Evolutionary conservation across 2,888 invertebrate species (phyloP), one percentile per base, ranked within the genome.

Genomic region (Muscina levida): DNA sequence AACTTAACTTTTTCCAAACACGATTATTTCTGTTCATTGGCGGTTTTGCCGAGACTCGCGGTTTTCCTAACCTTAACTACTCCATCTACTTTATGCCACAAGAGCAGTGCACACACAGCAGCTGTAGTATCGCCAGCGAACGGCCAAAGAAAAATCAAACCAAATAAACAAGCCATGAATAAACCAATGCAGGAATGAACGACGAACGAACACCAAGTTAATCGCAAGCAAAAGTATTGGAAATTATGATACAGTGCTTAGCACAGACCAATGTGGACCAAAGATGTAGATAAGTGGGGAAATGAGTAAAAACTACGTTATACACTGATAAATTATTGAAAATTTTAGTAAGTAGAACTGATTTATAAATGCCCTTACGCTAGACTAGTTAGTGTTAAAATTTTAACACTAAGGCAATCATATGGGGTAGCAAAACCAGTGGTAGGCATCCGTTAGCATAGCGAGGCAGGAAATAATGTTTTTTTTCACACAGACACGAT

Each of bases 11-110:
- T 39, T 59, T 39, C 13, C 39, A 15, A n/a, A 31, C 31, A 31
- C 31, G 31, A 31, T 31, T 31, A 31, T 31, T 31, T 31, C 31
- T 62, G 57, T 8, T 24, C 4, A 17, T 57, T 26, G 13, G 8
- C 42, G 59, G 24, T 51, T 66, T 75, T 72, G 31, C 67, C 1
- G 37, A 22, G 15, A 71, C 4, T 31, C 72, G 73, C 76, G 80
- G 80, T 72, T 80, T 77, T 80, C 80, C 80, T 76, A 77, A 80
- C 80, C 80, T 76, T 80, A 76, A 76, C 72, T 72, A 56, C n/a
- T n/a, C n/a, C n/a, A n/a, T n/a, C 73, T 46, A n/a, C 46, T 46
- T 17, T 39, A 10, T 31, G 13, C 11, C 39, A 46, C 17, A 39
- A 39, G 37, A 37, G n/a, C 26, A 22, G 17, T 10, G 22, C 26